Base-by-base conservation (phyloP, 2,113 vertebrate species). In the Chamaetylas fuelleborni region DNA sequence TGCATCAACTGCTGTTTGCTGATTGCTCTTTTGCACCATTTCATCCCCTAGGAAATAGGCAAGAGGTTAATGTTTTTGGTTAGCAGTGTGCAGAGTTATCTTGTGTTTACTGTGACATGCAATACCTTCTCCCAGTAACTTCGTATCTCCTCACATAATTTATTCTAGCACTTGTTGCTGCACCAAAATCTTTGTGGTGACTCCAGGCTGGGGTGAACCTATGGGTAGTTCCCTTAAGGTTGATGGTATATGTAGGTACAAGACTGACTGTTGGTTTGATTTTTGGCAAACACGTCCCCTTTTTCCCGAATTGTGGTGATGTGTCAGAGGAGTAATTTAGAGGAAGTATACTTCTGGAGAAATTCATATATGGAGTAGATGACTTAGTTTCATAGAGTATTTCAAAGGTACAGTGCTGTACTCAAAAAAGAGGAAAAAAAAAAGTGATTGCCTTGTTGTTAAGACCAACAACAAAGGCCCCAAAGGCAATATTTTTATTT, bases 1-100 rank as follows among this genome's bases (percentile, higher is more conserved):
- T 81, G n/a, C 23, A 83, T 83, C 91, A 89, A 81, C 89, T 95
- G 86, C 81, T 94, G 47, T 47, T 70, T 54, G 69, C 34, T 58
- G 76, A 28, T 73, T 81, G 81, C 1, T 28, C 38, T 73, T 91
- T 71, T 84, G 69, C 51, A 18, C 85, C 33, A 18, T 62, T 89
- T 88, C 47, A 11, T 81, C 20, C 45, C 3, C 14, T 48, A 64
- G 77, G 64, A 84, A 88, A 42, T 17, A 47, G 69, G 77, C 65
- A 34, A 42, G 80, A 91, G 47, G 76, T 78, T 36, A 42, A 42
- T 5, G 40, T 25, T 83, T 15, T 78, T 54, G 1, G 1, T 66
- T 65, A 61, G 67, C 54, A 54, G 69, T 0, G 0, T 66, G 51
- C 33, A 33, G 56, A 34, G 29, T 81, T 86, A 34, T 8, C 20